Percentiles rank a stretch among this genome's conserved stretches.
Evolutionary conservation across 2,797 vertebrate genomes (phyloP).

Genomic region (Myiotriccus ornatus): DNA sequence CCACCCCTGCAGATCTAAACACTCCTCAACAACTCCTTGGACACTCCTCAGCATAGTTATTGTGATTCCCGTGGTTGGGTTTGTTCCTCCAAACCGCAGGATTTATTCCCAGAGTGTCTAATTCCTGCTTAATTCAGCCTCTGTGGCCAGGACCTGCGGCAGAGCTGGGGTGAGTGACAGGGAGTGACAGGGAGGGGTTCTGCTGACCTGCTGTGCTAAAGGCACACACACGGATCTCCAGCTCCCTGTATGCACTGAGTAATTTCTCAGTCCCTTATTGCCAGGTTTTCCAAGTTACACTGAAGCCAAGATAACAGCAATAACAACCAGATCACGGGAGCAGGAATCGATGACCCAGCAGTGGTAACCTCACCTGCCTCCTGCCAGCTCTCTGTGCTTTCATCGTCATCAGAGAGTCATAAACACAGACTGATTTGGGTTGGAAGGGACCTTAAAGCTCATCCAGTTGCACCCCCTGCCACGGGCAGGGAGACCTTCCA

Average conservation of each 20-base stretch:
- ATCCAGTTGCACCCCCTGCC: not conserved
- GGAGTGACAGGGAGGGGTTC: accelerated
- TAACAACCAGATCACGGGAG: not conserved
- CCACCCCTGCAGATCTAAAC: not conserved
- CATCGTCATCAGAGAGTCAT: not conserved
- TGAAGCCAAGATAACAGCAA: not conserved
- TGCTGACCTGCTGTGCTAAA: accelerated
- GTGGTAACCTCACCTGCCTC: not conserved
- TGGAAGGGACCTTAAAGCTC: not conserved
- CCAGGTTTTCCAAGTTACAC: not conserved
- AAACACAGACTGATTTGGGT: not conserved
- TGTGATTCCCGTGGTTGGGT: not conserved
- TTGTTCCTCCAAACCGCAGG: not conserved
- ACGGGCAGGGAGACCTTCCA: not conserved
- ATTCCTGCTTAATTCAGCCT: not conserved
- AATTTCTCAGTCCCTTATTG: not conserved
- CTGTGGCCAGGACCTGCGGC: not conserved
- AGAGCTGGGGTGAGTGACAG: not conserved
- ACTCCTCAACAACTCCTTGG: not conserved
- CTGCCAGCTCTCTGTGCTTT: not conserved
- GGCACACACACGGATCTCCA: accelerated
- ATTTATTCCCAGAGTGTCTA: not conserved
- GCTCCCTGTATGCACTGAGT: not conserved
- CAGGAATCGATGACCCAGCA: not conserved
- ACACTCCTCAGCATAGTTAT: not conserved